Evolutionary conservation across 1,140 invertebrate species (phyloP), one percentile per base, ranked within the genome.

Genomic region (Megalonaias nervosa): DNA sequence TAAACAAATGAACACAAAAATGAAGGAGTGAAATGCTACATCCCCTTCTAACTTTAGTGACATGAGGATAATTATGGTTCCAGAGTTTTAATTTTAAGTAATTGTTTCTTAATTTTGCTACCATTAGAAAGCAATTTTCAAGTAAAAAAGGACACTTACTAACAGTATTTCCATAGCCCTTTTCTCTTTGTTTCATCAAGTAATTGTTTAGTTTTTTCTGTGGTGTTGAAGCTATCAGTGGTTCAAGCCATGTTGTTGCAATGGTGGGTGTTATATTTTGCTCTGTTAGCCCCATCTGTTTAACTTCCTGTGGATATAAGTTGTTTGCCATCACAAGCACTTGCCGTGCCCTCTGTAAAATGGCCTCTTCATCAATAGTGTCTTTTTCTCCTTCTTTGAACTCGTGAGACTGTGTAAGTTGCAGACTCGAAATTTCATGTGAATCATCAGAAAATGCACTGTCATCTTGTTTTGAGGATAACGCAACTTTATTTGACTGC

Each of bases 301-400:
- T 14, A 9, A 62, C 9, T 57, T 66, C 62, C 21, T 59, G 61
- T 62, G 82, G 82, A 23, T 79, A 81, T n/a, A 84, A 65, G 71
- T 67, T 81, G 55, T 84, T 84, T 12, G 79, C 82, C 70, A 81
- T 65, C 21, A 75, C 78, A 23, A 84, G 59, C 13, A 74, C 80
- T 68, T 78, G 65, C 19, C 80, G 38, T 13, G 82, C 82, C 23
- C 82, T 66, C 6, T 76, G 69, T 62, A 84, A 61, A 58, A 84
- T 81, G 31, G 77, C 80, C 62, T 84, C 82, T 60, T 81, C 80
- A 12, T 48, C 38, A 48, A 48, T 11, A 48, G 11, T 48, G 38
- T 48, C 0, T 48, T 48, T 0, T 48, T 48, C 38, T 48, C 38
- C 38, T 48, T 48, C 38, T 48, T 48, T 48, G 6, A 48, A 11